A percentile compares a stretch with the other conserved stretches of the same genome.
Conservation (phyloP, 2,888 invertebrate genomes). For the Salpingus planirostris region DNA sequence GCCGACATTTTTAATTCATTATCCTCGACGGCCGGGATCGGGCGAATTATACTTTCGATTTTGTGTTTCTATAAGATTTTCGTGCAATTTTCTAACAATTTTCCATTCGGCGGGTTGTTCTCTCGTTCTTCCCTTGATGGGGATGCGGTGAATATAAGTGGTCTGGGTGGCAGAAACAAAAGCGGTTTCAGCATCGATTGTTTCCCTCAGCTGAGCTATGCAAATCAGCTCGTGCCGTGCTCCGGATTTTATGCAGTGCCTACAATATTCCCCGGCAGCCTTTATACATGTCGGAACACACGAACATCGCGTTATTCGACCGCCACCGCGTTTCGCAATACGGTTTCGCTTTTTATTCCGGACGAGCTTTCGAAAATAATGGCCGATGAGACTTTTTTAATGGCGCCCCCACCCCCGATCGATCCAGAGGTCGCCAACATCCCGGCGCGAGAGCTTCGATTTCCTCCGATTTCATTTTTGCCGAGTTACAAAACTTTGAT, state of each 20-base stretch:
- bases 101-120: too few species aligned
- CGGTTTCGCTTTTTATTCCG: slow-evolving; percentile 16
- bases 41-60: slow-evolving; percentile 23
- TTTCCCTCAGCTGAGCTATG: slow-evolving; percentile 44
- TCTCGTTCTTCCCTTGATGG: too few species aligned
- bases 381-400: slow-evolving; percentile 1
- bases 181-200: slow-evolving; percentile 34
- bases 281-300: slow-evolving; percentile 25
- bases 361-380: slow-evolving; percentile 2
- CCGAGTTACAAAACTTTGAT: too few species aligned
- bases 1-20: slow-evolving; percentile 28
- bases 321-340: slow-evolving; percentile 16
- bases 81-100: too few species aligned
- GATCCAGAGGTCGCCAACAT: too few species aligned
- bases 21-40: slow-evolving; percentile 16
- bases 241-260: slow-evolving; percentile 43
- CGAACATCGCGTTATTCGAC: slow-evolving; percentile 22
- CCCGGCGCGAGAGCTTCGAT: too few species aligned
- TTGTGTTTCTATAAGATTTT: too few species aligned
- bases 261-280: slow-evolving; percentile 23
- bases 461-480: background rate
- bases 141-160: too few species aligned
- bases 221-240: slow-evolving; percentile 42
- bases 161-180: slow-evolving; percentile 13
- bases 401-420: slow-evolving; percentile 1